Conservation (phyloP, 2,113 vertebrate genomes). For the Morone chrysops region DNA sequence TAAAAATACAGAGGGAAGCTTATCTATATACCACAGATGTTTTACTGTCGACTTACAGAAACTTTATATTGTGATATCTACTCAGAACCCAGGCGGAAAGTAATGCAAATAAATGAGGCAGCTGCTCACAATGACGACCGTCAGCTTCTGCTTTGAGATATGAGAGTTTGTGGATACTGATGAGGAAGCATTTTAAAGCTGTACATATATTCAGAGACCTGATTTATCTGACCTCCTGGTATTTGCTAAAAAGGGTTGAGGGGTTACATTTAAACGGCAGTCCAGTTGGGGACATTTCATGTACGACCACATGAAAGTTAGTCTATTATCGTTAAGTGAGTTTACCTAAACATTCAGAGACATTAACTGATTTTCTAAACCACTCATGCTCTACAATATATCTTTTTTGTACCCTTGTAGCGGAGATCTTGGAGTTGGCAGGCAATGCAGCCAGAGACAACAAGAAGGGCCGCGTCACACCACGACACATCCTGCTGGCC, state of each 20-base stretch:
- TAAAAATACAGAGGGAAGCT: neutral
- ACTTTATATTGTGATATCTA: neutral
- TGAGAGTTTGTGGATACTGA: neutral
- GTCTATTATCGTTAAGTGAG: neutral
- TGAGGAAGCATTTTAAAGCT: neutral
- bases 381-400: neutral
- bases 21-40: neutral
- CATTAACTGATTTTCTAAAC: neutral
- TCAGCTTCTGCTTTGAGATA: neutral
- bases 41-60: neutral
- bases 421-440: slow-evolving; percentile 98
- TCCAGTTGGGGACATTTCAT: neutral
- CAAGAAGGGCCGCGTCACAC: slow-evolving; percentile 97
- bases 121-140: neutral
- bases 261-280: neutral
- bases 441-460: slow-evolving; percentile 99
- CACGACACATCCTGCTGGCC: slow-evolving; percentile 96
- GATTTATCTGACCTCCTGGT: neutral
- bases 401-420: slow-evolving; percentile 70
- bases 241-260: neutral
- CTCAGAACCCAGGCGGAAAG: neutral
- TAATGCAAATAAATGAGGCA: neutral
- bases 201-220: neutral
- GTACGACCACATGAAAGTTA: neutral
- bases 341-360: neutral